A percentile compares a stretch with the other conserved stretches of the same genome.
phyloP scores from a whole-genome alignment of 2,797 vertebrate genomes.

The Momotus momota region DNA sequence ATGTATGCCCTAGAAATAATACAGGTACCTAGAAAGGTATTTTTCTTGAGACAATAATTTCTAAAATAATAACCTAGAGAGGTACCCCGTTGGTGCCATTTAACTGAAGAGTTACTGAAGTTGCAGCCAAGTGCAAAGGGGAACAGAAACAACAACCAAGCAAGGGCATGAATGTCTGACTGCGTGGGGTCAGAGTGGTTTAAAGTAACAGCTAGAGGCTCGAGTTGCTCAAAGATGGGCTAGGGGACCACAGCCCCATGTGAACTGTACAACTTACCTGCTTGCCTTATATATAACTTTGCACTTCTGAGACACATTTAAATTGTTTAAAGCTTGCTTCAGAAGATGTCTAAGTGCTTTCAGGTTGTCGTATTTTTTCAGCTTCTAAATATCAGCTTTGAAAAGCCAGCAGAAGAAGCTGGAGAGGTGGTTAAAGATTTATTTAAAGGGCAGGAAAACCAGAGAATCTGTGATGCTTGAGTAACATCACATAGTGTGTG shows the following conservation, averaged over 20 bases:
- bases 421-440: neutral
- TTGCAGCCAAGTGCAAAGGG: neutral
- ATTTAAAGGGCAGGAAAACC: neutral
- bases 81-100: neutral
- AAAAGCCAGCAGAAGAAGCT: neutral
- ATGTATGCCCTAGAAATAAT: neutral
- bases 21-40: neutral
- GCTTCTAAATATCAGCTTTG: neutral
- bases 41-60: neutral
- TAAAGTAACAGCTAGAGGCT: neutral
- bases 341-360: neutral
- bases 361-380: neutral
- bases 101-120: neutral
- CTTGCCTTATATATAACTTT: neutral
- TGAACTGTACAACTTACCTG: neutral
- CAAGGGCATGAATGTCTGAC: neutral
- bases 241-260: neutral
- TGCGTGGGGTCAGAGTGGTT: neutral
- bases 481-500: neutral
- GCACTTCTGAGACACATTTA: neutral
- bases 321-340: neutral
- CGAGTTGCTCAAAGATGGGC: neutral
- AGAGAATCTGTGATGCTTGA: neutral
- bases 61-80: neutral
- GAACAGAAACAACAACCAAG: neutral